phyloP scores from a whole-genome alignment of 1,140 invertebrate genomes.

The Heliconius himera region DNA sequence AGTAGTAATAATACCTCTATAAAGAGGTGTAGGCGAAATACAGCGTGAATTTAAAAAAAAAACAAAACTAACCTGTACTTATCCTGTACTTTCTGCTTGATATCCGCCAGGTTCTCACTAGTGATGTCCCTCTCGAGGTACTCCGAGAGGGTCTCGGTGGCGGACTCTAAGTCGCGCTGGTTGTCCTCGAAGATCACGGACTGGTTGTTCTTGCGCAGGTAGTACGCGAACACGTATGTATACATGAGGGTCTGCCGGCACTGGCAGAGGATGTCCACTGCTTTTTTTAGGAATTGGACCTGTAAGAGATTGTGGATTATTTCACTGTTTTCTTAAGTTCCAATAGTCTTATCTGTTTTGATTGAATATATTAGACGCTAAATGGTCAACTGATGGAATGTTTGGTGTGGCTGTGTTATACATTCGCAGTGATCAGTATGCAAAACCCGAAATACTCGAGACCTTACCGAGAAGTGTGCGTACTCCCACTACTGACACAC shows the following conservation, averaged over 20 bases:
- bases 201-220: slow-evolving; percentile 98
- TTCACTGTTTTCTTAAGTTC: too few species aligned
- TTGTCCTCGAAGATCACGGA: slow-evolving; percentile 99
- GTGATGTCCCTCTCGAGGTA: slow-evolving; percentile 99
- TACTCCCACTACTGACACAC: too few species aligned
- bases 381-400: too few species aligned
- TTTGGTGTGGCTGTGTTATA: too few species aligned
- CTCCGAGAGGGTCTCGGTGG: slow-evolving; percentile 97
- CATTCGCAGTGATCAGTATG: too few species aligned
- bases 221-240: slow-evolving; percentile 99
- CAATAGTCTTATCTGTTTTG: too few species aligned
- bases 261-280: slow-evolving; percentile 98
- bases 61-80: slow-evolving; percentile 92
- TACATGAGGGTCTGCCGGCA: slow-evolving; percentile 99
- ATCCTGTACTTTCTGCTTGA: slow-evolving; percentile 99
- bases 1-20: too few species aligned
- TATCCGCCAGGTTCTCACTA: slow-evolving; percentile 97
- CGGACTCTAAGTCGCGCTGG: slow-evolving; percentile 98
- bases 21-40: too few species aligned
- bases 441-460: too few species aligned
- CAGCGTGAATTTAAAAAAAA: background rate
- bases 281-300: slow-evolving; percentile 98
- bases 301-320: slow-evolving; percentile 54
- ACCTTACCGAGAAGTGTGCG: too few species aligned
- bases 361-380: too few species aligned